Evolutionary conservation across 1,140 invertebrate genomes (phyloP).

Genomic region (Drosophila truncata): DNA sequence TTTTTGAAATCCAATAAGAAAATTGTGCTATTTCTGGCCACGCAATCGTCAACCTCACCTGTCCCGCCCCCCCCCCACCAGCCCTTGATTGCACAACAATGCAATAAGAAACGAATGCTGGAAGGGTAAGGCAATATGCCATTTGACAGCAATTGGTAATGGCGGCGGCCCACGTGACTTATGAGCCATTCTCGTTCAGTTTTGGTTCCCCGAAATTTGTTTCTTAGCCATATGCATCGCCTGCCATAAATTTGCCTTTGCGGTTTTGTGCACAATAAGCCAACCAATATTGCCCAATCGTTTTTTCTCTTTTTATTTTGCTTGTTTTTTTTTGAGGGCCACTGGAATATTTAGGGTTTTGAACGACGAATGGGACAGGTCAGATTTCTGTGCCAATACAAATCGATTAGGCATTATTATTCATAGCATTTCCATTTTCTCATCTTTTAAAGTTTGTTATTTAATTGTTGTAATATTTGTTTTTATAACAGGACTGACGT

Average conservation of each 20-base stretch:
- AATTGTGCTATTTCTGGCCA: slow-evolving; percentile 53
- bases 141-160: slow-evolving; percentile 70
- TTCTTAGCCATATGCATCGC: slow-evolving; percentile 41
- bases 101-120: slow-evolving; percentile 42
- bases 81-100: slow-evolving; percentile 69
- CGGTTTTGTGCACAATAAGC: slow-evolving; percentile 51
- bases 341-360: slow-evolving; percentile 9
- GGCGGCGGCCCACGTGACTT: slow-evolving; percentile 38
- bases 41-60: slow-evolving; percentile 61
- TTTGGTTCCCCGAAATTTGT: slow-evolving; percentile 40
- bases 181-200: slow-evolving; percentile 36
- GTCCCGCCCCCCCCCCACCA: slow-evolving; percentile 6
- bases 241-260: slow-evolving; percentile 56
- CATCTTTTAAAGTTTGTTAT: neutral
- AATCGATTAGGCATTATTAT: neutral
- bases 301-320: neutral
- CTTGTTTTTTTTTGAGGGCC: neutral
- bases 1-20: slow-evolving; percentile 73
- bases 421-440: neutral
- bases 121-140: slow-evolving; percentile 57
- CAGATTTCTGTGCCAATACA: neutral
- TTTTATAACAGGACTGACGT: neutral
- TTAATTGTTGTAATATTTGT: neutral
- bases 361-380: neutral
- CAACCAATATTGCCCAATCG: slow-evolving; percentile 49